phyloP scores from a whole-genome alignment of 2,113 vertebrate genomes.

The Mesitornis unicolor region DNA sequence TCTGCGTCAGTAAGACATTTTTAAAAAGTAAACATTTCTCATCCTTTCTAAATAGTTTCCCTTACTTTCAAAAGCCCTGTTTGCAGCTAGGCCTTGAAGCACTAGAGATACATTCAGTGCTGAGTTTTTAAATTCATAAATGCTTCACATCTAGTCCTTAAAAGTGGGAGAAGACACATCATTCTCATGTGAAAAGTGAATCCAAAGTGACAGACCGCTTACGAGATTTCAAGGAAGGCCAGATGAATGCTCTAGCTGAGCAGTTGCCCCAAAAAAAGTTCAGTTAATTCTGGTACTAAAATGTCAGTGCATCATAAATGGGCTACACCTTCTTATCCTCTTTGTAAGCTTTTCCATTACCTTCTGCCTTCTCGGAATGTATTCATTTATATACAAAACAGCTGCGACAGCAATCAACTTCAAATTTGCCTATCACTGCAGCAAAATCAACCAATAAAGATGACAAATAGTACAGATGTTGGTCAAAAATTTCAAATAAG shows the following conservation, averaged over 20 bases:
- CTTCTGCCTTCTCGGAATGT: neutral
- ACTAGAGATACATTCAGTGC: neutral
- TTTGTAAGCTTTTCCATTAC: neutral
- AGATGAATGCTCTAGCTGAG: neutral
- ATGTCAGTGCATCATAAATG: neutral
- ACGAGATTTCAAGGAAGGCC: neutral
- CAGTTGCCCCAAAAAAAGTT: neutral
- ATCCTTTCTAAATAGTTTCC: neutral
- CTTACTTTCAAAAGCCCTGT: neutral
- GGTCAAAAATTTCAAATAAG: neutral
- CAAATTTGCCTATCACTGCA: neutral
- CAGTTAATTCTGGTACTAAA: neutral
- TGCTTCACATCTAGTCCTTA: neutral
- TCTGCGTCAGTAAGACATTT: neutral
- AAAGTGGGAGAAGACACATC: neutral
- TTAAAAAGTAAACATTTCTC: neutral
- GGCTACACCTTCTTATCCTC: neutral
- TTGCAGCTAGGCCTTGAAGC: neutral
- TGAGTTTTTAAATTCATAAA: neutral
- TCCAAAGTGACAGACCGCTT: neutral
- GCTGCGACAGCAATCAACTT: neutral
- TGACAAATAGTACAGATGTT: neutral
- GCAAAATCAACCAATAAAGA: neutral
- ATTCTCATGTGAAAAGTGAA: neutral
- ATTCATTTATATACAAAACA: neutral